Evolutionary conservation across 1,140 invertebrate species (phyloP).

Genomic region (Vollenhovia emeryi): DNA sequence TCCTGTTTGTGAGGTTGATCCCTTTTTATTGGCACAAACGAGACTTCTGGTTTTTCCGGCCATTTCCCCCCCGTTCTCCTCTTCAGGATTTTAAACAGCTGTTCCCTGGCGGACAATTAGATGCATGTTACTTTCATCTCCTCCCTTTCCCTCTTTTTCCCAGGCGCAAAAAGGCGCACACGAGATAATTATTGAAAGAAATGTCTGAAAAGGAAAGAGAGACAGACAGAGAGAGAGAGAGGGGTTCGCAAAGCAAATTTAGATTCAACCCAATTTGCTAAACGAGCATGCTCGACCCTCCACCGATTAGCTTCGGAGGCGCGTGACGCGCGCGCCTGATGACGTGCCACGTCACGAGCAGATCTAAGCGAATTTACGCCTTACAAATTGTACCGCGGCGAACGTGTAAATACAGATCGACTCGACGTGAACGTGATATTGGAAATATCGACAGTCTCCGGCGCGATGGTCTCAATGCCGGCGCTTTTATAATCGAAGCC

Average conservation of each 20-base stretch:
- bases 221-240: slow-evolving; percentile 2
- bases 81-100: slow-evolving; percentile 22
- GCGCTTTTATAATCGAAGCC: slow-evolving; percentile 55
- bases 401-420: slow-evolving; percentile 44
- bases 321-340: slow-evolving; percentile 11
- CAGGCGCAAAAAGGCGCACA: background rate
- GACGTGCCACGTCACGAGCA: slow-evolving; percentile 18
- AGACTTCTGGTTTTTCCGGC: slow-evolving; percentile 21
- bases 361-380: slow-evolving; percentile 69
- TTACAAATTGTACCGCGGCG: slow-evolving; percentile 50
- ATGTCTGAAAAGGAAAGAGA: background rate
- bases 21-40: slow-evolving; percentile 42
- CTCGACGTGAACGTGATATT: slow-evolving; percentile 38
- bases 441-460: slow-evolving; percentile 61
- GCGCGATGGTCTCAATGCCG: slow-evolving; percentile 37
- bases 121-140: background rate
- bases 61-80: background rate
- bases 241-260: slow-evolving; percentile 49
- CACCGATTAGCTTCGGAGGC: slow-evolving; percentile 53
- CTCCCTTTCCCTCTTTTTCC: background rate
- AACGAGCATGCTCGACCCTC: slow-evolving; percentile 58
- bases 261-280: slow-evolving; percentile 70
- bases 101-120: background rate
- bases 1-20: slow-evolving; percentile 17
- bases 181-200: slow-evolving; percentile 57